A percentile compares a stretch with the other conserved stretches of the same genome.
Evolutionary conservation across 2,888 invertebrate genomes (phyloP).

Genomic region (Pseudococcus jackbeardsleyi): DNA sequence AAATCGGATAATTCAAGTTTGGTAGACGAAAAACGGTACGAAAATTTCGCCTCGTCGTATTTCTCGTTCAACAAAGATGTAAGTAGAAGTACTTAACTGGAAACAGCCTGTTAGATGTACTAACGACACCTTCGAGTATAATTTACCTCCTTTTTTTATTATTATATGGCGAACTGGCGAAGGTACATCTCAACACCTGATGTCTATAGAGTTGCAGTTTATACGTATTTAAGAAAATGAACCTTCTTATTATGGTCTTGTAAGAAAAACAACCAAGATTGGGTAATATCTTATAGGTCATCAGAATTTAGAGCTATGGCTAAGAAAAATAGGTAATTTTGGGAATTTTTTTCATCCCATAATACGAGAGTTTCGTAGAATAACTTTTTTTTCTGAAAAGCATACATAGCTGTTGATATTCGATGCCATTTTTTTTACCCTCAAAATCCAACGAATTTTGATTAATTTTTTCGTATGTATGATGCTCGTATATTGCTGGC

Average conservation of each 20-base stretch:
- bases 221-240: neutral
- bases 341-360: neutral
- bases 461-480: constrained; percentile 1
- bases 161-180: too few relatives aligned
- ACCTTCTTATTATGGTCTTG: neutral
- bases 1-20: constrained; percentile 16
- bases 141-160: neutral
- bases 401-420: neutral
- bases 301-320: neutral
- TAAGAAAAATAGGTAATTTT: neutral
- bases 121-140: constrained; percentile 34
- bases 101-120: constrained; percentile 9
- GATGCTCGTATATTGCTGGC: neutral
- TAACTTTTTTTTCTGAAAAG: neutral
- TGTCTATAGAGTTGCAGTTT: neutral
- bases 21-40: neutral
- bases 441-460: neutral
- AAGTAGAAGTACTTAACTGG: neutral
- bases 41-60: neutral
- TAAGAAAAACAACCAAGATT: neutral
- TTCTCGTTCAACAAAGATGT: neutral
- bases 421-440: neutral
- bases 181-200: neutral
- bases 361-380: neutral
- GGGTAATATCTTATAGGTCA: neutral